These are phyloP conservation scores for Harmothoe impar DNA, from an alignment of 2,888 invertebrate species.

Conservation along the genomic window DNA sequence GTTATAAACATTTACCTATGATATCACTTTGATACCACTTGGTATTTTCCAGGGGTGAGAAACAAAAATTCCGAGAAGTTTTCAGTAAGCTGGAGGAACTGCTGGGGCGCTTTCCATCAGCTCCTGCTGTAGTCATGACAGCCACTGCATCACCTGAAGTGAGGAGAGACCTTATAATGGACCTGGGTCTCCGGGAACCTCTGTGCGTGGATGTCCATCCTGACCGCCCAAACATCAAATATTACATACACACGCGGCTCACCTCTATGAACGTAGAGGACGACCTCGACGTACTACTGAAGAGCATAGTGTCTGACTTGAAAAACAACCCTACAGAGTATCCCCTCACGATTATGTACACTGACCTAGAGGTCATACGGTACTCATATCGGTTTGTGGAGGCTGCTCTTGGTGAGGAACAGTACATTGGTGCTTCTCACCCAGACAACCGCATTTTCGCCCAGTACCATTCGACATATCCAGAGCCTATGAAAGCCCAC, in stretches of 20 bases:
- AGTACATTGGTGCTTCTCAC: not conserved
- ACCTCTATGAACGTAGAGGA: not conserved
- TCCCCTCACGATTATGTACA: slow-evolving; percentile 40
- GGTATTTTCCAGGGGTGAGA: not conserved
- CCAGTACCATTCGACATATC: not conserved
- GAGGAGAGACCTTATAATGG: not conserved
- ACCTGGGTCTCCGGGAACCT: not conserved
- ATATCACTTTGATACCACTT: no score
- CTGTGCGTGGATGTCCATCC: not conserved
- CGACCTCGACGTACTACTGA: not conserved
- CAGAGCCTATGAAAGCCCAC: not conserved
- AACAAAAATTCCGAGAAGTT: not conserved
- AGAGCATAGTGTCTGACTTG: not conserved
- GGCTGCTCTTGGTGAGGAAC: not conserved
- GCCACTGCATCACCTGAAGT: not conserved
- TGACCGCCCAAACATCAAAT: not conserved
- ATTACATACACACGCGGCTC: not conserved
- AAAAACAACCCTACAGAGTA: not conserved
- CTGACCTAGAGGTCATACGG: not conserved
- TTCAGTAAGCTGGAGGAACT: not conserved
- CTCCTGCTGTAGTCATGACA: not conserved
- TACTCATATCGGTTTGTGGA: not conserved
- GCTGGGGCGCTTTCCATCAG: not conserved
- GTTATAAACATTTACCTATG: no score
- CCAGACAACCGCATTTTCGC: not conserved